Conservation (phyloP, 1,140 invertebrate genomes). For the Ceratitis capitata region DNA sequence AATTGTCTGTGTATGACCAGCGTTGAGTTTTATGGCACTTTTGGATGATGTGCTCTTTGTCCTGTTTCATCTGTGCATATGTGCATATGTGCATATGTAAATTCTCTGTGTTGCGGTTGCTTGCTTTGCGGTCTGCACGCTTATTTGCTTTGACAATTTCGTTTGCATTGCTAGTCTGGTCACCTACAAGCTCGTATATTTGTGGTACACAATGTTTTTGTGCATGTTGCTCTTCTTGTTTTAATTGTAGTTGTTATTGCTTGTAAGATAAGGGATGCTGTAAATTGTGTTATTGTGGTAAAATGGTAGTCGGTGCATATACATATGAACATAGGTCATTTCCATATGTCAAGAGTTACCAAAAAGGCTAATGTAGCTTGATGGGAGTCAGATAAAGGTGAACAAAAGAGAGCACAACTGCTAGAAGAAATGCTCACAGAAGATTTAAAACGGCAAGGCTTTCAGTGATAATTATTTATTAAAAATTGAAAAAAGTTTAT, state of each 20-base stretch:
- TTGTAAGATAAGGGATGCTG: no score
- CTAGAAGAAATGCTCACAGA: no score
- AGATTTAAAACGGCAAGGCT: no score
- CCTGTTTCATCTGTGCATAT: no score
- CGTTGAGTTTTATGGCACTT: not conserved
- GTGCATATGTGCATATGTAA: no score
- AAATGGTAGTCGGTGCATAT: not conserved
- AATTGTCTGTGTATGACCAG: not conserved
- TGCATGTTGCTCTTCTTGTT: no score
- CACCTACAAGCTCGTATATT: not conserved
- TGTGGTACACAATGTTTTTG: not conserved
- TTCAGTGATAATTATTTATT: no score
- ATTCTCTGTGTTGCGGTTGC: not conserved
- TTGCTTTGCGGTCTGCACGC: not conserved
- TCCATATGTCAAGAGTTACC: not conserved
- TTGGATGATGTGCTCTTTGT: not conserved
- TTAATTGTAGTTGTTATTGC: not conserved
- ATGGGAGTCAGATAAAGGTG: no score
- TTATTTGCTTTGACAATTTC: not conserved
- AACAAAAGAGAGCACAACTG: no score
- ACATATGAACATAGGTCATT: no score
- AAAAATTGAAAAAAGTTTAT: no score
- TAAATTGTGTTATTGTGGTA: not conserved
- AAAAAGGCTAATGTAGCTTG: not conserved
- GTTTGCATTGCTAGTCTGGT: not conserved